Evolutionary conservation across 2,797 vertebrate species (phyloP), one percentile per base, ranked within the genome.

Genomic region (Melanotaenia nigrans): DNA sequence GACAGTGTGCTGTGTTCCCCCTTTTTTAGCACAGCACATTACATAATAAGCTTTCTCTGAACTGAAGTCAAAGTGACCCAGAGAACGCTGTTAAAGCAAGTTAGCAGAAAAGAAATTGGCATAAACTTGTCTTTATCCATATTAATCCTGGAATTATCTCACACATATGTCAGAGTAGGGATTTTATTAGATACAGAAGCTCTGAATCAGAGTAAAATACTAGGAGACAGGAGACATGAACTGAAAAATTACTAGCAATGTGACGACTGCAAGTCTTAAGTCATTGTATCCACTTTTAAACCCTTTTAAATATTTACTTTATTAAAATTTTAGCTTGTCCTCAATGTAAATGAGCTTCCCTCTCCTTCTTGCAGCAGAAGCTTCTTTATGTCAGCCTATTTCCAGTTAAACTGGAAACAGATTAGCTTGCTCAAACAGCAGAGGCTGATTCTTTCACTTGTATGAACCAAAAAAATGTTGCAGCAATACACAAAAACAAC

Each of bases 31-130:
- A 10, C 55, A 47, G 30, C 13, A 25, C 40, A 25, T 82, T 85
- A 42, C 60, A 40, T 84, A 81, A 85, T 36, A 59, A 57, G 77
- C 56, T 72, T 69, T 79, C 60, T 76, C 62, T 61, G 75, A 75
- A 64, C 45, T 40, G 51, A 81, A 56, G 28, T 76, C 22, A 40
- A 38, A 65, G 60, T 60, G 59, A 68, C 59, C 22, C 60, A 55
- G 56, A 73, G 65, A 42, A 32, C 56, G 35, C 51, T 45, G 64
- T 57, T 71, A 58, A 63, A 65, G 30, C 69, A 5, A 60, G 45
- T 64, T 53, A 24, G 32, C 32, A 13, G 22, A 22, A 16, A 5
- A 30, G n/a, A 32, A 42, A n/a, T 30, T 20, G 51, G 13, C 18
- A 59, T 42, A 42, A 8, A 6, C 2, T n/a, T 10, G 11, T 8